Percentiles rank a stretch among this genome's conserved stretches.
phyloP scores from a whole-genome alignment of 2,797 vertebrate species.

The Thaleichthys pacificus region DNA sequence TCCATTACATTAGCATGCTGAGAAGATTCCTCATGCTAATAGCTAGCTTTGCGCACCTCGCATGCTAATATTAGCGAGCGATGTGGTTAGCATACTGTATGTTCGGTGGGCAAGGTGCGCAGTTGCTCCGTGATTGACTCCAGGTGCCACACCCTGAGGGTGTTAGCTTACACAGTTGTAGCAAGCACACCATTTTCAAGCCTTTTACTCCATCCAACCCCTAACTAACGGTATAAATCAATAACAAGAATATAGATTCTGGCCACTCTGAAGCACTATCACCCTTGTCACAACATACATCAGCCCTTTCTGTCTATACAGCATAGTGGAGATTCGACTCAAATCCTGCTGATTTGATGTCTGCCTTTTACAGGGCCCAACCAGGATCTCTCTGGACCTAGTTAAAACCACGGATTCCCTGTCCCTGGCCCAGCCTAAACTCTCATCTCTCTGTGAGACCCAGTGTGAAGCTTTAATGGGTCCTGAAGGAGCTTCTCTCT shows the following conservation, averaged over 20 bases:
- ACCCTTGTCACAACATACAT: background rate
- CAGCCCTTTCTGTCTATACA: background rate
- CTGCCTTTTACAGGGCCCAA: background rate
- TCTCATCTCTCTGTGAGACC: background rate
- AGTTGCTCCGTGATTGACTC: background rate
- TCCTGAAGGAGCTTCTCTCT: background rate
- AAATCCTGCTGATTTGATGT: background rate
- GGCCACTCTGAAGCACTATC: background rate
- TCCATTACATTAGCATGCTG: conserved; percentile 2
- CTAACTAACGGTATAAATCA: too few species aligned
- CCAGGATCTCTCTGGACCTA: conserved; percentile 1
- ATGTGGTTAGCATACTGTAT: too few species aligned
- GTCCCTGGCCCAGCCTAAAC: conserved; percentile 6
- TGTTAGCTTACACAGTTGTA: too few species aligned
- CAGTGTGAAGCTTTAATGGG: conserved; percentile 11
- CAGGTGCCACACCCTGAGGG: background rate
- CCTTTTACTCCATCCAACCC: too few species aligned
- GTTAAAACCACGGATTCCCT: conserved; percentile 1
- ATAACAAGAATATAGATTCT: too few species aligned
- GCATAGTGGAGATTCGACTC: background rate
- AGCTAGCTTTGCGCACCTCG: background rate
- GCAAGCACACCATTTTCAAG: too few species aligned
- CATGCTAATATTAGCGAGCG: background rate
- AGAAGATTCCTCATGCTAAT: background rate
- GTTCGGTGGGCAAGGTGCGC: background rate